phyloP scores from a whole-genome alignment of 2,113 vertebrate species.

The Crotalus tigris region DNA sequence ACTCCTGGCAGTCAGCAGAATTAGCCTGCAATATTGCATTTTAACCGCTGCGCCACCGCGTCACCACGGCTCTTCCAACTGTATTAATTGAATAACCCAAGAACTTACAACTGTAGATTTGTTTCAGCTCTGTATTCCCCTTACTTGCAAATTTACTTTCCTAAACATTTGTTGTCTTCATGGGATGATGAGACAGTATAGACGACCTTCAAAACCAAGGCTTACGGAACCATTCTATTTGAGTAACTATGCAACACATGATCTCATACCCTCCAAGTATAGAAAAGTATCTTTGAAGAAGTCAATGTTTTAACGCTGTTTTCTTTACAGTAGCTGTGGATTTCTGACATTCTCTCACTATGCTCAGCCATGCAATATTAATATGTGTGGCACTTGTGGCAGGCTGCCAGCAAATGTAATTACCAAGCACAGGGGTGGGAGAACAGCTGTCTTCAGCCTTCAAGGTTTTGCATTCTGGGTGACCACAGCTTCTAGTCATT shows the following conservation, averaged over 20 bases:
- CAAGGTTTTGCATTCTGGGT: slow-evolving; percentile 54
- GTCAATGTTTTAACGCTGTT: neutral
- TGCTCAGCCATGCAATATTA: slow-evolving; percentile 14
- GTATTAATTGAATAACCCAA: neutral
- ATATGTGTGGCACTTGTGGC: slow-evolving; percentile 54
- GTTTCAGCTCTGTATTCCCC: neutral
- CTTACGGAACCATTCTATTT: neutral
- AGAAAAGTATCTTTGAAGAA: neutral
- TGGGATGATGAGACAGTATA: no score
- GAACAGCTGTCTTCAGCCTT: slow-evolving; percentile 60
- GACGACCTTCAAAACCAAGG: neutral
- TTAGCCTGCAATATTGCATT: neutral
- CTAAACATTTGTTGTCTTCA: neutral
- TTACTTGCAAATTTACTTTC: neutral
- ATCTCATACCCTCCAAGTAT: neutral
- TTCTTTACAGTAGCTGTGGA: neutral
- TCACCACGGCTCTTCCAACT: neutral
- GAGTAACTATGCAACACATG: neutral
- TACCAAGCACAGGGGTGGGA: neutral
- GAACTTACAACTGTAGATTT: neutral
- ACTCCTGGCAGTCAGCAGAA: neutral
- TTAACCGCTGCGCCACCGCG: neutral
- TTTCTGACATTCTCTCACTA: neutral
- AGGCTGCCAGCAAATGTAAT: slow-evolving; percentile 52
- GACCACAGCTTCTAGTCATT: slow-evolving; percentile 38